These are phyloP conservation scores for Thereva nobilitata DNA, from an alignment of 2,888 invertebrate species.

Conservation along the genomic window DNA sequence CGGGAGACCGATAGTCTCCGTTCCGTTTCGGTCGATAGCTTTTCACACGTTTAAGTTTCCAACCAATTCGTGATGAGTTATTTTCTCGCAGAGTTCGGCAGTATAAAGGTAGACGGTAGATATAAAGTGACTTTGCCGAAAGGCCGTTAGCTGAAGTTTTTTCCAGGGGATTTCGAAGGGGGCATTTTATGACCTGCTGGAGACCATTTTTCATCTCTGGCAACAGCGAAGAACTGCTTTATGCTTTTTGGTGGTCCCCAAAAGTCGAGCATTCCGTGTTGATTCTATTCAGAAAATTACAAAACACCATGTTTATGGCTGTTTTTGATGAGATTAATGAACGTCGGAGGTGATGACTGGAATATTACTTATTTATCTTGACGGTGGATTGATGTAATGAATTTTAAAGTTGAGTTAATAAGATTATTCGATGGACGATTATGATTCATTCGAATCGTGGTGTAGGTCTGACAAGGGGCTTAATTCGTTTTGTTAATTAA, in stretches of 20 bases:
- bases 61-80: conserved; percentile 17
- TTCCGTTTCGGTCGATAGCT: conserved; percentile 16
- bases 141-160: too few relatives aligned
- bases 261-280: conserved; percentile 8
- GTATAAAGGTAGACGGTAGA: conserved; percentile 9
- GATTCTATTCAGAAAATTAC: conserved; percentile 13
- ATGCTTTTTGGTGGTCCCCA: conserved; percentile 19
- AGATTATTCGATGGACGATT: too few relatives aligned
- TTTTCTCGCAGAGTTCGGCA: conserved; percentile 26
- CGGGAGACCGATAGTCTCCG: neutral
- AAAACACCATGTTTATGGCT: conserved; percentile 14
- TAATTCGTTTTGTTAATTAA: too few relatives aligned
- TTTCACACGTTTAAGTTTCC: conserved; percentile 22
- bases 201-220: neutral
- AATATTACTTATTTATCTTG: neutral
- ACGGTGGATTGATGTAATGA: too few relatives aligned
- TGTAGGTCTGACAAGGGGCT: too few relatives aligned
- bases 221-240: neutral
- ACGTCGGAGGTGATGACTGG: conserved; percentile 14
- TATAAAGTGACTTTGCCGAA: neutral
- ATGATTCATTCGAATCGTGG: too few relatives aligned
- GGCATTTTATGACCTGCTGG: neutral
- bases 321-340: conserved; percentile 18
- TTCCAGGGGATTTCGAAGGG: neutral
- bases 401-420: too few relatives aligned